Evolutionary conservation across 2,888 invertebrate species (phyloP).

Genomic region (Eupithecia pulchellata): DNA sequence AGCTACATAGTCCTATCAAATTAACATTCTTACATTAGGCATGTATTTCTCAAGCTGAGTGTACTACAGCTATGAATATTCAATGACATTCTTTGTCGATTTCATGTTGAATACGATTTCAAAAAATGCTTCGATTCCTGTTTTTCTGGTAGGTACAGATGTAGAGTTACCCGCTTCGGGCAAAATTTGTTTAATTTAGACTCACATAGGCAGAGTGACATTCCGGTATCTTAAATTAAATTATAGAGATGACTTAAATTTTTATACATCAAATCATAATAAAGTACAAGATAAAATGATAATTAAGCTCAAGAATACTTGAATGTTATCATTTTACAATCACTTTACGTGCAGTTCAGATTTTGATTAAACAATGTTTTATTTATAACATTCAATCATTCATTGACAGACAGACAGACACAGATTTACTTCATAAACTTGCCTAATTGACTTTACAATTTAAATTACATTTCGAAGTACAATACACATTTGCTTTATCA

Average conservation of each 20-base stretch:
- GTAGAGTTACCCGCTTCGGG: constrained; percentile 8
- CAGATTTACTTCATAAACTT: constrained; percentile 22
- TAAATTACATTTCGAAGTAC: constrained; percentile 9
- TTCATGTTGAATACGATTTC: constrained; percentile 23
- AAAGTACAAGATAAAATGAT: not conserved
- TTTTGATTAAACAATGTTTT: constrained; percentile 13
- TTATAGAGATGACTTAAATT: not conserved
- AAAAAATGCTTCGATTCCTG: constrained; percentile 12
- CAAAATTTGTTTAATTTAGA: constrained; percentile 10
- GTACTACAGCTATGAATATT: constrained; percentile 31
- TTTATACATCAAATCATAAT: not conserved
- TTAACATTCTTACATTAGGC: constrained; percentile 12
- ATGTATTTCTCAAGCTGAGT: constrained; percentile 4
- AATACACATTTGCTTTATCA: not conserved
- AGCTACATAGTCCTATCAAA: not conserved
- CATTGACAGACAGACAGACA: constrained; percentile 12
- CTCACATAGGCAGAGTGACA: not conserved
- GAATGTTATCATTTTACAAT: constrained; percentile 14
- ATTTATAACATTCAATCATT: constrained; percentile 19
- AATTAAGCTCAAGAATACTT: not conserved
- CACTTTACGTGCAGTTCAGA: constrained; percentile 3
- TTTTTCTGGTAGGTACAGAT: constrained; percentile 16
- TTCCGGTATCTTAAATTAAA: constrained; percentile 3
- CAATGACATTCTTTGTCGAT: constrained; percentile 32
- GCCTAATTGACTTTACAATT: constrained; percentile 19